Percentiles rank a stretch among this genome's conserved stretches.
phyloP scores from a whole-genome alignment of 2,113 vertebrate species.

The Corydoras maculifer region DNA sequence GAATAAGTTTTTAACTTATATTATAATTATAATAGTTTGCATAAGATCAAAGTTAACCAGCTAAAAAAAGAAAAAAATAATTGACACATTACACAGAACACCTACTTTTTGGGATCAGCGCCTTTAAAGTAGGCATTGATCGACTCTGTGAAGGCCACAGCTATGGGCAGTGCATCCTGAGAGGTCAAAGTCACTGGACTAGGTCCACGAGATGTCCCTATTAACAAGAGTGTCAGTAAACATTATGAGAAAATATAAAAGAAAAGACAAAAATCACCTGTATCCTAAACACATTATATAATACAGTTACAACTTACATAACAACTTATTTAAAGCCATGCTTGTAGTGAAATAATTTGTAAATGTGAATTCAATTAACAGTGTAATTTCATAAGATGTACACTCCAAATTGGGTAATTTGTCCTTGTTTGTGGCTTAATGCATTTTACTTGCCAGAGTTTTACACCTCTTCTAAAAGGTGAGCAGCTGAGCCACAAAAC shows the following conservation, averaged over 20 bases:
- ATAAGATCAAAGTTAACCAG: too few relatives aligned
- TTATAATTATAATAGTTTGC: too few relatives aligned
- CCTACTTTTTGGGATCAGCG: conserved; percentile 95
- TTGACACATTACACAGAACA: conserved; percentile 49
- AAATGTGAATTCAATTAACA: neutral
- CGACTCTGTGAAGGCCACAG: conserved; percentile 91
- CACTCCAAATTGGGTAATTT: neutral
- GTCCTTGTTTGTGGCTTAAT: neutral
- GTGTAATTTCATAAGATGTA: conserved; percentile 20
- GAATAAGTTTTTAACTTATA: too few relatives aligned
- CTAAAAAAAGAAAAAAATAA: too few relatives aligned
- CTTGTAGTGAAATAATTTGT: neutral
- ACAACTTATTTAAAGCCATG: conserved; percentile 8
- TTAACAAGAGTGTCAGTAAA: conserved; percentile 45
- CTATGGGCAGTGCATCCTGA: conserved; percentile 90
- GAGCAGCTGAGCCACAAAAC: conserved; percentile 77
- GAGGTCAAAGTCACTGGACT: conserved; percentile 92
- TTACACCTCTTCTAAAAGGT: conserved; percentile 84
- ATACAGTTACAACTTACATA: neutral
- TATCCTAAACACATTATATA: neutral
- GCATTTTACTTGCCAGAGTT: conserved; percentile 78
- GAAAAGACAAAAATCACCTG: neutral
- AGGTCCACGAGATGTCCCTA: conserved; percentile 93
- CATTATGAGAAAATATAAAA: conserved; percentile 2
- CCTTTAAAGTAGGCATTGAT: conserved; percentile 99